Evolutionary conservation across 2,888 invertebrate species (phyloP).

Genomic region (Tenthredo amoena): DNA sequence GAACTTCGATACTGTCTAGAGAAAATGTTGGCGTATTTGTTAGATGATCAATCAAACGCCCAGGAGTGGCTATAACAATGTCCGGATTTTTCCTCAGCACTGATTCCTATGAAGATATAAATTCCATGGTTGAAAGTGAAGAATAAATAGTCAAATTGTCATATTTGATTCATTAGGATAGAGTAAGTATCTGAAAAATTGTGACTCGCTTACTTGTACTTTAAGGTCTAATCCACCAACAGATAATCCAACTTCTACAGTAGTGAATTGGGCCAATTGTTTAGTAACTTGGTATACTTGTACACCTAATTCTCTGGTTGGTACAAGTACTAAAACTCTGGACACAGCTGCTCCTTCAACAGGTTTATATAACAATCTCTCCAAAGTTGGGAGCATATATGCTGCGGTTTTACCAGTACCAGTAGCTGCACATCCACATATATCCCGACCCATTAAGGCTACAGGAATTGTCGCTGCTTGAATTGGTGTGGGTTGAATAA

Average conservation of each 20-base stretch:
- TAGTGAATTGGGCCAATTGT: constrained; percentile 93
- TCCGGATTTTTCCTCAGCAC: constrained; percentile 95
- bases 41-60: constrained; percentile 97
- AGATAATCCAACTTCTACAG: constrained; percentile 89
- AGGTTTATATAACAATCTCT: constrained; percentile 93
- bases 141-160: constrained; percentile 15
- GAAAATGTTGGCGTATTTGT: constrained; percentile 96
- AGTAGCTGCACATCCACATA: constrained; percentile 99
- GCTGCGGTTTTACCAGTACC: constrained; percentile 99
- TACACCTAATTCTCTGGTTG: constrained; percentile 98
- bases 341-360: constrained; percentile 85
- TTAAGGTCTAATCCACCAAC: constrained; percentile 94
- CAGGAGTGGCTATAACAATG: constrained; percentile 98
- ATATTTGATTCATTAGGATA: constrained; percentile 32
- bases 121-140: not conserved
- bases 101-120: constrained; percentile 82
- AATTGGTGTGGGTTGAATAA: constrained; percentile 97
- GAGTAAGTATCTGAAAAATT: constrained; percentile 64
- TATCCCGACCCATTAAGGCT: constrained; percentile 93
- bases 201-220: constrained; percentile 77
- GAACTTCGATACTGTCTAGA: constrained; percentile 93
- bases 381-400: constrained; percentile 98
- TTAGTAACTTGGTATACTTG: constrained; percentile 98
- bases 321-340: constrained; percentile 95
- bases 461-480: constrained; percentile 97